Evolutionary conservation across 92 coral and sea anemone genomes (phyloP), one percentile per base, ranked within the genome.

Genomic region (Bergia puertoricense): DNA sequence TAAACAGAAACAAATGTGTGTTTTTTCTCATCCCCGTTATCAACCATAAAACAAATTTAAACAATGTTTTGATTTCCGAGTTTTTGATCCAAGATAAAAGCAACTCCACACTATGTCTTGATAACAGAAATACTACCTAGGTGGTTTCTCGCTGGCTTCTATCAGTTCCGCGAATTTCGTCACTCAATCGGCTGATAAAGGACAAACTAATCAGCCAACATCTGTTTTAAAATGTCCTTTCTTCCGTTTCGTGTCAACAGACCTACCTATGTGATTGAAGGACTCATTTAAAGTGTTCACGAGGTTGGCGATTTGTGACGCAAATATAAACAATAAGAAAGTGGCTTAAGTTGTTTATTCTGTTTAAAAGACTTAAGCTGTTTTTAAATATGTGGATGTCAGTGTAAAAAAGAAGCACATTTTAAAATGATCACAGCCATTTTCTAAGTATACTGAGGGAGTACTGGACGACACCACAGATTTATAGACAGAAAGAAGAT

Each of bases 171-270:
- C 10, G 23, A 57, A 40, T 54, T 57, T 54, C 68, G 85, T 14
- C 85, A 39, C 42, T 37, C 45, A 22, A 30, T 30, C 85, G 73
- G 73, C 62, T 38, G 85, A 37, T 80, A 14, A 66, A 38, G 65
- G 41, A 37, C 71, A 30, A 1, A 56, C 13, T 80, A 54, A 80
- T 80, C 72, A 80, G 36, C 30, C 2, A 40, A 80, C 87, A 84
- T 84, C 87, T 84, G 87, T 46, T 84, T 84, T 46, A 67, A 84
- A 46, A 84, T 71, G 79, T 84, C 87, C 68, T 39, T 13, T 18
- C 87, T 84, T 84, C 87, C 87, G 87, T 48, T 84, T 84, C 15
- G 72, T 56, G 85, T 57, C 73, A 80, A 80, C 73, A 57, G 72
- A 56, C 40, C 37, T 80, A 39, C 69, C 2, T 57, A 38, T 15